Evolutionary conservation across 2,113 vertebrate species (phyloP).

Genomic region (Heptranchias perlo): DNA sequence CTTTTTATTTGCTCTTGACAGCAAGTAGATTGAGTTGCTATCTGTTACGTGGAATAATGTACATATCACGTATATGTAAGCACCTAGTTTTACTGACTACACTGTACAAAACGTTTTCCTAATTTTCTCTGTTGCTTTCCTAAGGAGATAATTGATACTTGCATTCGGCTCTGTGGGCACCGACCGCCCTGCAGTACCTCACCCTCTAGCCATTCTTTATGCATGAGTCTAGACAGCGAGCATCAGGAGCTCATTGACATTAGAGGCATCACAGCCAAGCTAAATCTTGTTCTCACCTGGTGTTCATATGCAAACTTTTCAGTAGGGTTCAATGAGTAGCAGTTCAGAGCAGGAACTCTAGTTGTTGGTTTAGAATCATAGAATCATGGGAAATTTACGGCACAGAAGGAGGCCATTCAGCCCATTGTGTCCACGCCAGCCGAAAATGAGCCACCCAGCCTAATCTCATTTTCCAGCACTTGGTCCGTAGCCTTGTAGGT

Average conservation of each 20-base stretch:
- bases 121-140: background rate
- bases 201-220: background rate
- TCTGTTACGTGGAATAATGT: background rate
- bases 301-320: background rate
- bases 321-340: background rate
- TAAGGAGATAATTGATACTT: background rate
- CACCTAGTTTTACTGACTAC: background rate
- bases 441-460: too few species aligned
- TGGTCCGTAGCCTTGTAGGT: too few species aligned
- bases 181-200: background rate
- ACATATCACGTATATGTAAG: background rate
- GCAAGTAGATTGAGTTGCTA: background rate
- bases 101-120: background rate
- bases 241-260: background rate
- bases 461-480: too few species aligned
- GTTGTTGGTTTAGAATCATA: background rate
- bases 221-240: background rate
- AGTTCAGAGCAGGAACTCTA: background rate
- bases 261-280: background rate
- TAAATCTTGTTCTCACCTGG: background rate
- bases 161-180: background rate
- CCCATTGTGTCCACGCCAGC: too few species aligned
- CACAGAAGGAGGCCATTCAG: too few species aligned
- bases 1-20: background rate
- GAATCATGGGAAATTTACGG: too few species aligned